Evolutionary conservation across 1,140 invertebrate species (phyloP).

Genomic region (Panagrolaimus sp.): DNA sequence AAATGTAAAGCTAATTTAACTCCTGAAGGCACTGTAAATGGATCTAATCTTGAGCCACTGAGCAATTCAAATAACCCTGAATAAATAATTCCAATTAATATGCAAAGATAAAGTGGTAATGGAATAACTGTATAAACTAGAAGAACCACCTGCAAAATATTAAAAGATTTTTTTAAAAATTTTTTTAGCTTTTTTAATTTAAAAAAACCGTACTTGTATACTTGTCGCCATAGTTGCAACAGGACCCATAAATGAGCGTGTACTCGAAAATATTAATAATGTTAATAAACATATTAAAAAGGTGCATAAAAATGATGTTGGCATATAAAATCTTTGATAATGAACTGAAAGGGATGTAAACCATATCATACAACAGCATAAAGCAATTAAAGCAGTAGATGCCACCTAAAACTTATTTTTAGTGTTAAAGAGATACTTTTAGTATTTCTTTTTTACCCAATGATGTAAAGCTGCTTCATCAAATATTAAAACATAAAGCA

Average conservation of each 20-base stretch:
- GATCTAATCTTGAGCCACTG: constrained; percentile 32
- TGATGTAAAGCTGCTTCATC: constrained; percentile 45
- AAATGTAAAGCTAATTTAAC: constrained; percentile 76
- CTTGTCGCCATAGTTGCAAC: constrained; percentile 48
- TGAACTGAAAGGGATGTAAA: constrained; percentile 48
- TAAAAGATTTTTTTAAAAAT: constrained; percentile 63
- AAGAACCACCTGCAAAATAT: constrained; percentile 76
- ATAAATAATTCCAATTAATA: constrained; percentile 71
- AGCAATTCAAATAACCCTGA: constrained; percentile 74
- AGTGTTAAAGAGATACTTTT: constrained; percentile 5
- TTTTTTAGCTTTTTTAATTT: constrained; percentile 5
- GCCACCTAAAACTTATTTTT: constrained; percentile 31
- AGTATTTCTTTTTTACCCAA: constrained; percentile 48
- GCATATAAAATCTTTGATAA: constrained; percentile 52
- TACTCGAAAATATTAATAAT: constrained; percentile 49
- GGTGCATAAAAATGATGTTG: constrained; percentile 54
- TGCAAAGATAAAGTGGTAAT: constrained; percentile 76
- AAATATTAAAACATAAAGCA: constrained; percentile 65
- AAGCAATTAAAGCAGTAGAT: constrained; percentile 29
- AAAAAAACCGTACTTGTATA: constrained; percentile 36
- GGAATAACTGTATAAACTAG: constrained; percentile 87
- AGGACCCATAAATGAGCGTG: constrained; percentile 54
- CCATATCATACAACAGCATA: constrained; percentile 53
- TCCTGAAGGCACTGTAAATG: constrained; percentile 60
- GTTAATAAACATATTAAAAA: constrained; percentile 56